phyloP scores from a whole-genome alignment of 2,797 vertebrate species.

The Columba guinea region DNA sequence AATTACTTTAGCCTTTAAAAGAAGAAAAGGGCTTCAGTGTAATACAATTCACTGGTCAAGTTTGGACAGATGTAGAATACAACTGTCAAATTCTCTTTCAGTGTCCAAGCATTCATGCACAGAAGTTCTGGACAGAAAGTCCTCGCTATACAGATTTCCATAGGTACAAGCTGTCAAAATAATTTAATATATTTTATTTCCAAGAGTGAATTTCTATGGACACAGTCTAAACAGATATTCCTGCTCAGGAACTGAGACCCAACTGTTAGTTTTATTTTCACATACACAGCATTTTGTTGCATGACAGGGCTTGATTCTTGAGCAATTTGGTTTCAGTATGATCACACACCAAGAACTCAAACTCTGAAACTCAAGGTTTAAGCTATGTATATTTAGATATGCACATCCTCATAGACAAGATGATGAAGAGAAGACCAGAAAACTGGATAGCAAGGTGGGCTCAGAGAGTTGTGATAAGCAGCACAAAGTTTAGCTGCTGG shows the following conservation, averaged over 20 bases:
- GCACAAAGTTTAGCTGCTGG: not conserved
- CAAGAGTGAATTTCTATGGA: not conserved
- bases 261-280: not conserved
- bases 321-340: not conserved
- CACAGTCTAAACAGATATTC: not conserved
- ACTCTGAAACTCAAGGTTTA: not conserved
- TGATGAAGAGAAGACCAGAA: not conserved
- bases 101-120: not conserved
- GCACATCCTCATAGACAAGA: not conserved
- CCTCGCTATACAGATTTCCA: not conserved
- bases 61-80: not conserved
- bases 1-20: not conserved
- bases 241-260: not conserved
- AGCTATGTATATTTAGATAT: not conserved
- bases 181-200: not conserved
- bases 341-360: not conserved
- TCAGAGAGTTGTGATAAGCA: not conserved
- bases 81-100: not conserved
- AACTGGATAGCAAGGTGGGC: not conserved
- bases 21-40: not conserved
- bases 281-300: not conserved
- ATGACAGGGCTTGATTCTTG: not conserved
- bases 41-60: not conserved
- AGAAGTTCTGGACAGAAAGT: not conserved
- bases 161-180: not conserved